Evolutionary conservation across 1,140 invertebrate species (phyloP).

Genomic region (Copidosoma floridanum): DNA sequence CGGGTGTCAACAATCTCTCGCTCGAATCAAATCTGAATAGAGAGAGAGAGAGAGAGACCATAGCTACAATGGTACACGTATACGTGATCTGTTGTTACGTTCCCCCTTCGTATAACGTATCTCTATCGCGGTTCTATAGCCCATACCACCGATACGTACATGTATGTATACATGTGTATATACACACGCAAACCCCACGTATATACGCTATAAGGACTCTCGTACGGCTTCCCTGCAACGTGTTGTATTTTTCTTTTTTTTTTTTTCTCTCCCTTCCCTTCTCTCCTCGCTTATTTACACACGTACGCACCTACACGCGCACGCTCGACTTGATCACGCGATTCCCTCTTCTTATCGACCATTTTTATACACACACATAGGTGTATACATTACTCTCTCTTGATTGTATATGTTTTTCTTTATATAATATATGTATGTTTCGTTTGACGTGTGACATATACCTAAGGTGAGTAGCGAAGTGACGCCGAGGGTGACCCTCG

Average conservation of each 20-base stretch:
- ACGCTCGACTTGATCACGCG: too few relatives aligned
- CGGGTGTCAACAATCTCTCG: background rate
- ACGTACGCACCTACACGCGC: conserved; percentile 5
- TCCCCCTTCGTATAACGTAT: too few relatives aligned
- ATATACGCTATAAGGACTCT: background rate
- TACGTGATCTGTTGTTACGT: too few relatives aligned
- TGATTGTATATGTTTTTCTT: background rate
- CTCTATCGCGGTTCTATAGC: conserved; percentile 3
- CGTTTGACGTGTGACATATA: conserved; percentile 46
- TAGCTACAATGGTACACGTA: too few relatives aligned
- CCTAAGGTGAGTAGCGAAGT: conserved; percentile 80
- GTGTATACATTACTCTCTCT: too few relatives aligned
- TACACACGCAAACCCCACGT: background rate
- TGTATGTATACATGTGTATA: too few relatives aligned
- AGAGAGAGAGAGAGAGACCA: too few relatives aligned
- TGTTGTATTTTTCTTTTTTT: too few relatives aligned
- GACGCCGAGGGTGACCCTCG: conserved; percentile 76
- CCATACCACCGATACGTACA: too few relatives aligned
- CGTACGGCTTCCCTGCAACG: conserved; percentile 14
- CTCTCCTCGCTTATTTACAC: background rate
- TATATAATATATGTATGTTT: background rate
- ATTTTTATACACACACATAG: too few relatives aligned
- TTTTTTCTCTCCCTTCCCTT: too few relatives aligned
- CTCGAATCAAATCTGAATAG: background rate
- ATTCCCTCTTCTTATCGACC: too few relatives aligned